Conservation (phyloP, 2,113 vertebrate species). For the Microcebus lehilahytsara region DNA sequence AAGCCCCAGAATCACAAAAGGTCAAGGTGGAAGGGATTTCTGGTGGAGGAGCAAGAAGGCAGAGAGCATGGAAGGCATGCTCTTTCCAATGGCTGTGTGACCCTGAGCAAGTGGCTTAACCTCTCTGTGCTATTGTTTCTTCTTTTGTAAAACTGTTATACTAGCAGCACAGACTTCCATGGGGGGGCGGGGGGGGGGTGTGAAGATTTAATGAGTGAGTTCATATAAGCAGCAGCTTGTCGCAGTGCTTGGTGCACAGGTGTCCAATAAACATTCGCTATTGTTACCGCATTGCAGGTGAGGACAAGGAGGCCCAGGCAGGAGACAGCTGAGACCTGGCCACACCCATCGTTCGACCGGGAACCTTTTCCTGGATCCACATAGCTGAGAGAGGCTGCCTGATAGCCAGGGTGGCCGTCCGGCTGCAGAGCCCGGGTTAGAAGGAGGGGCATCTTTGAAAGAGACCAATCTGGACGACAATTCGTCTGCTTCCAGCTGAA, state of each 20-base stretch:
- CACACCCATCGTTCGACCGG: neutral
- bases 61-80: neutral
- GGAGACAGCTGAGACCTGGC: too few relatives aligned
- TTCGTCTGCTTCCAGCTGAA: neutral
- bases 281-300: too few relatives aligned
- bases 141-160: neutral
- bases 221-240: neutral
- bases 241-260: too few relatives aligned
- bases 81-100: neutral
- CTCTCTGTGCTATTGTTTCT: neutral
- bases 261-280: too few relatives aligned
- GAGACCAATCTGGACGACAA: neutral
- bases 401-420: neutral
- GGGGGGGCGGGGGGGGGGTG: too few relatives aligned
- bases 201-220: neutral
- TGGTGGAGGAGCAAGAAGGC: neutral
- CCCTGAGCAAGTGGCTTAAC: neutral
- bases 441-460: neutral
- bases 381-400: neutral
- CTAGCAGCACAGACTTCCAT: neutral
- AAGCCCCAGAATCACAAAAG: neutral
- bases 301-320: neutral
- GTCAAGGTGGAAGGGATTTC: neutral
- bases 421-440: neutral
- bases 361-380: neutral